Conservation (phyloP, 2,888 invertebrate genomes). For the Cephus pygmeus region DNA sequence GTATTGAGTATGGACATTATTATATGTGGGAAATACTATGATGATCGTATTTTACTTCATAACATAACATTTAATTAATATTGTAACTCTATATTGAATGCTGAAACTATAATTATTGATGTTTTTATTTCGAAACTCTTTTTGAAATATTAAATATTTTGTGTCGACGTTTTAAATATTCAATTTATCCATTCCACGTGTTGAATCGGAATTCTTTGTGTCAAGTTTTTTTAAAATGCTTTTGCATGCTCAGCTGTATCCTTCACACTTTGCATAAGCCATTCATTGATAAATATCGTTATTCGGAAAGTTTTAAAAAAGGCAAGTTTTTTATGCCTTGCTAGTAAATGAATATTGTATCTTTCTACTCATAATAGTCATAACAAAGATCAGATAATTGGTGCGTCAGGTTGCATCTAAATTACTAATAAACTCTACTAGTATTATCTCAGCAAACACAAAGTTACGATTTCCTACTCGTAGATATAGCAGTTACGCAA, state of each 20-base stretch:
- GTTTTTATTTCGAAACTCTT: not conserved
- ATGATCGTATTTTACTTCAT: not conserved
- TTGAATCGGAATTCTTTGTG: not conserved
- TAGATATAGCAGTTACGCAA: not conserved
- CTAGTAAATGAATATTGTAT: not conserved
- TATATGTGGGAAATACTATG: not conserved
- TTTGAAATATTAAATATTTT: not conserved
- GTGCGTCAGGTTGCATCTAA: not conserved
- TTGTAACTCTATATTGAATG: not conserved
- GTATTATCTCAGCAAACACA: not conserved
- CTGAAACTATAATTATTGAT: not conserved
- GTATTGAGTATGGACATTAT: not conserved
- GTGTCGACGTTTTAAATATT: not conserved
- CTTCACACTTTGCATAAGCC: not conserved
- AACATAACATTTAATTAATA: not conserved
- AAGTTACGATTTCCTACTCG: not conserved
- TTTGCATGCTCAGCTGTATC: not conserved
- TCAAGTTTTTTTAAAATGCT: not conserved
- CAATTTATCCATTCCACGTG: not conserved
- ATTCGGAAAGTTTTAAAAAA: too few species aligned
- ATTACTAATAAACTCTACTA: not conserved
- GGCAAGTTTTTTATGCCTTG: not conserved
- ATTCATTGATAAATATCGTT: not conserved
- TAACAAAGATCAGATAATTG: not conserved
- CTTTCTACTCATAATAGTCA: not conserved